Evolutionary conservation across 2,888 invertebrate genomes (phyloP).

Genomic region (Thecocarcelia acutangulata): DNA sequence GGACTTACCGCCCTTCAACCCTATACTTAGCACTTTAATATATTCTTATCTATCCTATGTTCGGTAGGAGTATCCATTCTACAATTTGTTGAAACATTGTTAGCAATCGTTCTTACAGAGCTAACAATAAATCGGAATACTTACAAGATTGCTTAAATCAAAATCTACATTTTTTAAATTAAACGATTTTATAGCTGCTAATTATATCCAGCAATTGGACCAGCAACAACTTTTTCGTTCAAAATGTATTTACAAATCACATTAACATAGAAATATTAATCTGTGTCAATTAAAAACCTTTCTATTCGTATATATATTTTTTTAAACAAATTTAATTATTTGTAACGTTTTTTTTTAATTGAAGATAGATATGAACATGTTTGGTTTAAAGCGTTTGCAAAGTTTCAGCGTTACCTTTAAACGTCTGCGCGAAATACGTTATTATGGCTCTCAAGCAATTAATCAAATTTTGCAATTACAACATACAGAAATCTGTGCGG

Average conservation of each 20-base stretch:
- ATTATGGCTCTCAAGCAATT: constrained; percentile 77
- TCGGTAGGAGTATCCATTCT: too few relatives aligned
- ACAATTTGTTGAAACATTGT: too few relatives aligned
- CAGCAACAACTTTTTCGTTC: background rate
- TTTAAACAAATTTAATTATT: constrained; percentile 41
- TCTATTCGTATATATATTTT: constrained; percentile 4
- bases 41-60: too few relatives aligned
- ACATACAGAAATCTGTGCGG: constrained; percentile 78
- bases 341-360: constrained; percentile 20
- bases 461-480: constrained; percentile 77
- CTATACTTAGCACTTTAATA: too few relatives aligned
- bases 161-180: background rate
- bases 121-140: too few relatives aligned
- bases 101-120: too few relatives aligned
- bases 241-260: constrained; percentile 17
- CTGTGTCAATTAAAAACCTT: constrained; percentile 16
- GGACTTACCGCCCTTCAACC: too few relatives aligned
- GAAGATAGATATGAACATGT: constrained; percentile 69
- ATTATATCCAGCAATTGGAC: too few relatives aligned
- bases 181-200: too few relatives aligned
- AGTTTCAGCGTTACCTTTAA: constrained; percentile 39
- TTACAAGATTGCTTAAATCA: too few relatives aligned
- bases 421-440: constrained; percentile 57
- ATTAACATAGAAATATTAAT: constrained; percentile 33
- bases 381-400: constrained; percentile 71